Base-by-base conservation (phyloP, 2,888 invertebrate genomes). In the Mactromeris polynyma region DNA sequence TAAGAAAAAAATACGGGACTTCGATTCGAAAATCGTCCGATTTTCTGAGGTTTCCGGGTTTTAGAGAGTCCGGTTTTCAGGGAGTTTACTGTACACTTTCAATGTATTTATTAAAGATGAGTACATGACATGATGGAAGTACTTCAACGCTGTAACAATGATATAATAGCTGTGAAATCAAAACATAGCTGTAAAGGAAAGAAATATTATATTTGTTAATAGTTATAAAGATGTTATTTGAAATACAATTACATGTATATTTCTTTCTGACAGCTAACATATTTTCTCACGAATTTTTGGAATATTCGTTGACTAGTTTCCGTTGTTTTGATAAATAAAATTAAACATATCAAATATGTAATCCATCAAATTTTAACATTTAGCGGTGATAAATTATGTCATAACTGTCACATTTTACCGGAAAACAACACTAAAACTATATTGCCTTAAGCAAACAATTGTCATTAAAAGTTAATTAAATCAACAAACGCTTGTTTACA, bases 331-430 rank as follows among this genome's bases (percentile, higher is more conserved):
- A 73, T 73, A 73, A 14, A 73, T 73, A 36, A 17, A 36, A 36
- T 73, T 73, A 73, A 73, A 73, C 17, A 33, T 31, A 73, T 73
- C 21, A 73, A 33, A 33, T 73, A 73, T 73, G 73, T 73, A 33
- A 73, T 73, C n/a, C 73, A 73, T 73, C 73, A 73, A 69, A 33
- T 1, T 19, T 36, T 19, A 11, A 73, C 73, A 73, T 14, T 36
- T 73, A 19, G 2, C 36, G 11, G 19, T 73, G 73, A 73, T 73
- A 73, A 19, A 73, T 73, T 33, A 73, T 36, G 36, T 36, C n/a
- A 36, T 73, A 36, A 33, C 6, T 36, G 73, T 73, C 73, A 73
- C 11, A 33, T 36, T 73, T 73, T 73, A 73, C 73, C 73, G 73
- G 73, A 73, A 73, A 33, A 36, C 33, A 73, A 73, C 73, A 73